A percentile compares a stretch with the other conserved stretches of the same genome.
phyloP scores from a whole-genome alignment of 1,140 invertebrate genomes.

The Calephelis nemesis region DNA sequence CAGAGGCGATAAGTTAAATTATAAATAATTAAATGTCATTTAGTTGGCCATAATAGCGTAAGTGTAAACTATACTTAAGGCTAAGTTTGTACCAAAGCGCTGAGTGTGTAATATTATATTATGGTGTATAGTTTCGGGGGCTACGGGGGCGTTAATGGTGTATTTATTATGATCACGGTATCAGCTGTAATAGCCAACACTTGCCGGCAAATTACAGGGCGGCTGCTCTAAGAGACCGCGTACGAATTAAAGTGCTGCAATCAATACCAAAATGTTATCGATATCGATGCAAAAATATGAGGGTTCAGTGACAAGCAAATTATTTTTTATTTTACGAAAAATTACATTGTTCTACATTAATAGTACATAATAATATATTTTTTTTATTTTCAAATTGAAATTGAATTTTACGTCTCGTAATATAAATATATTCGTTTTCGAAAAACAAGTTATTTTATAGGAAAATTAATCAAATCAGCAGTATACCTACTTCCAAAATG shows the following conservation, averaged over 20 bases:
- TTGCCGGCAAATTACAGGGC: slow-evolving; percentile 77
- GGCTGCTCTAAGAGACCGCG: slow-evolving; percentile 57
- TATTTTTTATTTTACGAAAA: neutral
- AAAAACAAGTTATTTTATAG: no score
- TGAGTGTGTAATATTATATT: slow-evolving; percentile 34
- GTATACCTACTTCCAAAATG: no score
- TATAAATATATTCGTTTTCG: no score
- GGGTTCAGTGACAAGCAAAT: slow-evolving; percentile 9
- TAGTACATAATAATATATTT: no score
- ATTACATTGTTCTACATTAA: no score
- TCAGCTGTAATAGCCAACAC: slow-evolving; percentile 75
- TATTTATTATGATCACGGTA: slow-evolving; percentile 78
- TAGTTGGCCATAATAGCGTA: neutral
- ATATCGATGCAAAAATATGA: slow-evolving; percentile 23
- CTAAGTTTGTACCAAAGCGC: slow-evolving; percentile 23
- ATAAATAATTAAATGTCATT: no score
- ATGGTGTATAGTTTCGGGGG: slow-evolving; percentile 67
- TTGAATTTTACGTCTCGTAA: no score
- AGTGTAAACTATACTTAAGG: slow-evolving; percentile 21
- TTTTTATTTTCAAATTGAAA: no score
- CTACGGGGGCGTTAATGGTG: slow-evolving; percentile 74
- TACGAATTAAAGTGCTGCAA: slow-evolving; percentile 52
- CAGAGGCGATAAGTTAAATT: no score
- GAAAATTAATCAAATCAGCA: no score
- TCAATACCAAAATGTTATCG: slow-evolving; percentile 42